Conservation (phyloP, 2,113 vertebrate genomes). For the Dipodomys stephensi region DNA sequence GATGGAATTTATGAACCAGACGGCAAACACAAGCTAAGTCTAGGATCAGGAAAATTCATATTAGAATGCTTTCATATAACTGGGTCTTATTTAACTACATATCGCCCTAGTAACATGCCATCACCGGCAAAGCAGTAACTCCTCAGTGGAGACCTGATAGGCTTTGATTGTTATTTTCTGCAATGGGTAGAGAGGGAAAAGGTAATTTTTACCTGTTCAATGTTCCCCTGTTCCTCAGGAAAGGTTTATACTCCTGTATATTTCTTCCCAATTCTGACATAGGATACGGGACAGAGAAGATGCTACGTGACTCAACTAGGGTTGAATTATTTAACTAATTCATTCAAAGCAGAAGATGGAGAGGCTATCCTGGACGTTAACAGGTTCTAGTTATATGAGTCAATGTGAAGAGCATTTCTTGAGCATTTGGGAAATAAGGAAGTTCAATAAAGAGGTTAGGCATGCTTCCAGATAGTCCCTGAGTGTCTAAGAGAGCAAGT, state of each 20-base stretch:
- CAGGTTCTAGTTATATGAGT: background rate
- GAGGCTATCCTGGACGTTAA: background rate
- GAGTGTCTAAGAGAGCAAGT: background rate
- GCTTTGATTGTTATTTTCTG: background rate
- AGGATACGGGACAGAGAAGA: background rate
- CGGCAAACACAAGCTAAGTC: background rate
- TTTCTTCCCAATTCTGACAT: background rate
- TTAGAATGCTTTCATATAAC: background rate
- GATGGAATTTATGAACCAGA: conserved; percentile 23
- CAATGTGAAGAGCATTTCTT: background rate
- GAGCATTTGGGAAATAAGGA: background rate
- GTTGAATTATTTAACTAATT: conserved; percentile 54
- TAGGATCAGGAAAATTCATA: background rate
- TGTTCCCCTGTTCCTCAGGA: background rate
- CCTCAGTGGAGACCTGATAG: background rate
- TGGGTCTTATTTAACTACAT: background rate
- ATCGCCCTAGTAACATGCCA: background rate
- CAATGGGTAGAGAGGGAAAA: background rate
- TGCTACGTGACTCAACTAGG: background rate
- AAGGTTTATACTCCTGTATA: conserved; percentile 11
- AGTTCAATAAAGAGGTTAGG: background rate
- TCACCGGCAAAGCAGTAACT: background rate
- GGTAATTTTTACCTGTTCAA: background rate
- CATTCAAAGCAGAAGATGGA: conserved; percentile 22
- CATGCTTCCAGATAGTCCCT: background rate